These are phyloP conservation scores for Strigamia maritima DNA, from an alignment of 2,888 invertebrate genomes.

Conservation along the genomic window DNA sequence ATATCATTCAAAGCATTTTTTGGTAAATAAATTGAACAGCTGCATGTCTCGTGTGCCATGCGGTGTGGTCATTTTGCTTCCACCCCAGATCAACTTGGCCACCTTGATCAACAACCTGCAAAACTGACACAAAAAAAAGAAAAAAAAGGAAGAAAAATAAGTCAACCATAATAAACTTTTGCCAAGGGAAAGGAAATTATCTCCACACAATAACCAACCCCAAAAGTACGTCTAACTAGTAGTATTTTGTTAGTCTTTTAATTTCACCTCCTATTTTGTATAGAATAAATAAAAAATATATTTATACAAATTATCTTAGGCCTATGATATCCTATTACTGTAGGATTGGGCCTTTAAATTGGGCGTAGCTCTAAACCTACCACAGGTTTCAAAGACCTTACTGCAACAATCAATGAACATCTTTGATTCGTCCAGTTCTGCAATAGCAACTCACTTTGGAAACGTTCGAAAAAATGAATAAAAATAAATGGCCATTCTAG, in stretches of 20 bases:
- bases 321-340: neutral
- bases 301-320: neutral
- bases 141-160: neutral
- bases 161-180: neutral
- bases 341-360: neutral
- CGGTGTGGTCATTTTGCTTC: neutral
- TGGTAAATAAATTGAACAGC: neutral
- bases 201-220: neutral
- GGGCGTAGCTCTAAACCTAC: neutral
- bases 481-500: neutral
- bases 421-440: neutral
- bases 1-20: neutral
- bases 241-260: neutral
- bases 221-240: neutral
- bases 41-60: neutral
- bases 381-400: neutral
- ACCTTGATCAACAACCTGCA: conserved; percentile 4
- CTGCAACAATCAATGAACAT: neutral
- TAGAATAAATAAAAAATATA: neutral
- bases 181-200: neutral
- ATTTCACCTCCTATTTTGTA: neutral
- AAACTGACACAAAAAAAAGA: neutral
- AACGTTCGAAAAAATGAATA: neutral
- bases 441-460: neutral
- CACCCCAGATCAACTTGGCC: neutral